Evolutionary conservation across 2,888 invertebrate species (phyloP).

Genomic region (Odontothrips loti): DNA sequence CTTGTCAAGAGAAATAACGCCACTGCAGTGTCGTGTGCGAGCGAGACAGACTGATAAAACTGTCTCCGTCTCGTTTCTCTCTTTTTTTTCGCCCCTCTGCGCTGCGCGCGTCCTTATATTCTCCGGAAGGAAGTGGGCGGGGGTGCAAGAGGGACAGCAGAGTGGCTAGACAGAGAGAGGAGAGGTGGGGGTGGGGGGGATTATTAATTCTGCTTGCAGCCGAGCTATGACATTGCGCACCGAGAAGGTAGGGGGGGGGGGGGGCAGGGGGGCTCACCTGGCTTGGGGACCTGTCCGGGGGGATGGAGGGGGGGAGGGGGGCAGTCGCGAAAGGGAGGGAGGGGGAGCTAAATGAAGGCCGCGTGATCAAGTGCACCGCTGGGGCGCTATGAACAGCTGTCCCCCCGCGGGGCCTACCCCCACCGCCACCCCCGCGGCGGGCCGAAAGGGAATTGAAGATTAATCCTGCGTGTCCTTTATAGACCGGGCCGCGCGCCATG

Average conservation of each 20-base stretch:
- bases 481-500: not conserved
- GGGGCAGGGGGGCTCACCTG: not conserved
- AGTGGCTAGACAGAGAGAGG: not conserved
- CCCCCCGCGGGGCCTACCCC: not conserved
- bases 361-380: not conserved
- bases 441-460: constrained; percentile 9
- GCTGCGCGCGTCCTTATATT: not conserved
- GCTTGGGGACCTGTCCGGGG: not conserved
- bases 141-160: not conserved
- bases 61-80: not conserved
- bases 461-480: not conserved
- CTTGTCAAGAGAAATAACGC: constrained; percentile 13
- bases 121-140: not conserved
- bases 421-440: not conserved
- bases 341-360: not conserved
- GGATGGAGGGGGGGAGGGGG: not conserved
- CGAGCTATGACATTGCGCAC: too few relatives aligned
- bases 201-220: not conserved
- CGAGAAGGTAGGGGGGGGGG: not conserved
- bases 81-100: not conserved
- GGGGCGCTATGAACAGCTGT: constrained; percentile 19
- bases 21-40: not conserved
- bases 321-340: too few relatives aligned
- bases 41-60: not conserved
- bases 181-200: not conserved